Evolutionary conservation across 2,888 invertebrate genomes (phyloP), one percentile per base, ranked within the genome.

Genomic region (Dexiosoma caninum): DNA sequence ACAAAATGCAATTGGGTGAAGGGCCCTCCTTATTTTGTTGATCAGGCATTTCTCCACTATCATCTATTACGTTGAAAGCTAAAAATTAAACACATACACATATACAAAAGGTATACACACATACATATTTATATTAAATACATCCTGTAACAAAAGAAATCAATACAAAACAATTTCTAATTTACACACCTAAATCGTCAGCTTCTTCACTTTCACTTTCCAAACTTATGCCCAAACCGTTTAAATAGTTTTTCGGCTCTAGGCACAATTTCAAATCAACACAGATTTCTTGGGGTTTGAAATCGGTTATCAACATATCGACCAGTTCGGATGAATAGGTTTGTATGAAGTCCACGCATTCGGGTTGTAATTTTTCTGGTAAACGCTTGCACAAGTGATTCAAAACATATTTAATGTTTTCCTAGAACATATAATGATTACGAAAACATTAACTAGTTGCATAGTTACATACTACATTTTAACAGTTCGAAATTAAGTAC

Each of bases 341-440:
- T 83, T 94, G 92, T 0, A 97, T 94, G 84, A 97, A 95, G 85
- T 94, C 93, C 0, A 92, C 90, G 87, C 97, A 97, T 88, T 96
- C 93, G 0, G 90, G 87, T 21, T 91, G 91, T 9, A 96, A 89
- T 81, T 93, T 93, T 0, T 89, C 88, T 0, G 95, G 94, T 32
- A 97, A 91, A 86, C 93, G 93, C 4, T 85, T 87, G 90, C 97
- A 97, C 0, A 97, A 91, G 78, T 92, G 92, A 83, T 94, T 92
- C 16, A 97, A 91, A 0, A 94, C 95, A 12, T 91, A 86, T 85
- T 93, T 92, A 83, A 97, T 95, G 84, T 91, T 93, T 19, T 91
- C 93, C 95, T 96, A 88, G 7, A 90, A 86, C 82, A 44, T 1
- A 37, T n/a, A 42, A n/a, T n/a, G n/a, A n/a, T 23, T 8, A 14